Base-by-base conservation (phyloP, 1,140 invertebrate genomes). In the Apis dorsata region DNA sequence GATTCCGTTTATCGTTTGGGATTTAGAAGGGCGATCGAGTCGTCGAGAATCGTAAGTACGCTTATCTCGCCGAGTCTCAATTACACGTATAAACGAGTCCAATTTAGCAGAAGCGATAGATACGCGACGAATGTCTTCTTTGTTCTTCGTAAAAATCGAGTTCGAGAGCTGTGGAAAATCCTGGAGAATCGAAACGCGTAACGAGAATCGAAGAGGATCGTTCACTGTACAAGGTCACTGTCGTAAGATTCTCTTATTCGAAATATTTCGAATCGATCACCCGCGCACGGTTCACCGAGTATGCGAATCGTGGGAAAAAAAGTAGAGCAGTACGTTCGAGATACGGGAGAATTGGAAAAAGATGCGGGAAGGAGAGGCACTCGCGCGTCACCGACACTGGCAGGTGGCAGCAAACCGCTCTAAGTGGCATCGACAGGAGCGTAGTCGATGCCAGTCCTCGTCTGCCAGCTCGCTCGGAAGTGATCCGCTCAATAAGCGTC, bases 401-500 rank as follows among this genome's bases (percentile, higher is more conserved):
- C 82, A 84, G 77, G 82, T 84, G 82, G 51, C 68, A 57, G 51
- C 13, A 49, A 60, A 59, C 28, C 66, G 24, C 12, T 70, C 49
- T 51, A 68, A 57, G 79, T 55, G 62, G 62, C 72, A 21, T 57
- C 75, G 68, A 66, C 53, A 57, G 76, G 24, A 34, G 57, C 69
- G 59, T 72, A 19, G 78, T 13, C n/a, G 59, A 17, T 34, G 75
- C 24, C 44, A 59, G 57, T 77, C 9, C 74, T 28, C 49, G 81
- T 69, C 72, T 51, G 72, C 53, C 74, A 78, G 59, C 59, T 71
- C 81, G 75, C 28, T 83, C 66, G 74, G 81, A 79, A 83, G 59
- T 65, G 69, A 84, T 74, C 60, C 15, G 69, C 34, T 80, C 82
- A 69, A 84, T 80, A 68, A 80, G 53, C 81, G 62, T 83, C 62